Base-by-base conservation (phyloP, 2,797 vertebrate genomes). In the Poeciliopsis paucimaculata region DNA sequence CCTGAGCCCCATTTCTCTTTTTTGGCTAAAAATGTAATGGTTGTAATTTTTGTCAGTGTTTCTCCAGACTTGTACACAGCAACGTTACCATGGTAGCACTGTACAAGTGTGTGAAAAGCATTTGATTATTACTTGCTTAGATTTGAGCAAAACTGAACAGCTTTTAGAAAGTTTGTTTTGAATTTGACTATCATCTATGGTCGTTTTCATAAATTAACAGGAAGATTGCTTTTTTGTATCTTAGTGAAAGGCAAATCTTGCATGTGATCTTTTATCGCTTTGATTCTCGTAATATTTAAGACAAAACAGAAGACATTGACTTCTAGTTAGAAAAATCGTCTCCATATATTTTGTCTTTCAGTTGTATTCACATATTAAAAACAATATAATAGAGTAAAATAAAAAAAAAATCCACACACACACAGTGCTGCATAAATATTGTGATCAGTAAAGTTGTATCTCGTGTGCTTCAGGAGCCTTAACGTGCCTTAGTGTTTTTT, bases 401-500 rank as follows among this genome's bases (percentile, higher is more conserved):
- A 7, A 51, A 51, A 72, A 82, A 78, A 77, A 80, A 72, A 73
- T 45, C 74, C 81, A 85, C 20, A 9, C 49, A 9, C 49, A 23
- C 88, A 82, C 75, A 16, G 39, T 45, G 57, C 77, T 72, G 78
- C 88, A 91, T 89, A 88, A 89, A 90, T 90, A 90, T 90, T 89
- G 34, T 80, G 82, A 93, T 92, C 82, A 88, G 60, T 49, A 60
- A 86, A 89, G 88, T 91, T 92, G 86, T 83, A 84, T 88, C 81
- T 88, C 0, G 78, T 66, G 28, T 81, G 70, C 91, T 94, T 88
- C 86, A 90, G 92, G 90, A 89, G 86, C 75, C 91, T 86, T 34
- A 53, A 68, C 5, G 64, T 89, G 84, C 88, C 90, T 89, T 66
- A 78, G 82, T 90, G 85, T 87, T 92, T 90, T 90, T 86, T 83